Percentiles rank a stretch among this genome's conserved stretches.
Conservation (phyloP, 2,888 invertebrate genomes). For the Creontiades dilutus region DNA sequence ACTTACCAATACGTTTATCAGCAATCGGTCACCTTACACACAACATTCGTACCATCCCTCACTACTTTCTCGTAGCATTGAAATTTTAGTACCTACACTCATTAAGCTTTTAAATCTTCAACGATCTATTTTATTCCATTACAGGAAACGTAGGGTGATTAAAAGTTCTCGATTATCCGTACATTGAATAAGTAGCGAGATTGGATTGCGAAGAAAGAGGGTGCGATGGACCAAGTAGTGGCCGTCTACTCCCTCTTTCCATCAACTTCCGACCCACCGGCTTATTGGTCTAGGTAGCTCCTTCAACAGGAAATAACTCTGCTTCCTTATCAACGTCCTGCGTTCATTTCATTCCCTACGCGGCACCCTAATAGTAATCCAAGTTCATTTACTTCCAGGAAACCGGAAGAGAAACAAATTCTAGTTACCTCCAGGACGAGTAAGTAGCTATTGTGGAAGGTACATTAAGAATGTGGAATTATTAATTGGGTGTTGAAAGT, state of each 20-base stretch:
- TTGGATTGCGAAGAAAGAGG: slow-evolving; percentile 11
- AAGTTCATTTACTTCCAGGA: slow-evolving; percentile 4
- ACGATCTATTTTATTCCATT: too few relatives aligned
- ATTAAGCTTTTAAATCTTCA: too few relatives aligned
- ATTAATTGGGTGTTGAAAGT: too few relatives aligned
- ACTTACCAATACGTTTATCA: too few relatives aligned
- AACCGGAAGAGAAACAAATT: neutral
- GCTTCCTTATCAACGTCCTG: neutral
- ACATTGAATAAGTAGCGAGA: neutral
- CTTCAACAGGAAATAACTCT: slow-evolving; percentile 21
- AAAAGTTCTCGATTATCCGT: too few relatives aligned
- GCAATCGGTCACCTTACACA: too few relatives aligned
- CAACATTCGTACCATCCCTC: too few relatives aligned
- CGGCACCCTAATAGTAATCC: neutral
- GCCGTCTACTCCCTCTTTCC: neutral
- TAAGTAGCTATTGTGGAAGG: too few relatives aligned
- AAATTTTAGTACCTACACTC: too few relatives aligned
- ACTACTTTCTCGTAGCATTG: too few relatives aligned
- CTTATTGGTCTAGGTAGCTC: slow-evolving; percentile 27
- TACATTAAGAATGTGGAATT: too few relatives aligned
- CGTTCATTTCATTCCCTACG: neutral
- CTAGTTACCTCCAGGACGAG: neutral
- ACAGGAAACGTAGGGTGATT: too few relatives aligned
- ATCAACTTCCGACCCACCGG: neutral
- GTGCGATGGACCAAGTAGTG: neutral